Percentiles rank a stretch among this genome's conserved stretches.
Evolutionary conservation across 1,140 invertebrate genomes (phyloP).

Genomic region (Druon quercuslanigerum): DNA sequence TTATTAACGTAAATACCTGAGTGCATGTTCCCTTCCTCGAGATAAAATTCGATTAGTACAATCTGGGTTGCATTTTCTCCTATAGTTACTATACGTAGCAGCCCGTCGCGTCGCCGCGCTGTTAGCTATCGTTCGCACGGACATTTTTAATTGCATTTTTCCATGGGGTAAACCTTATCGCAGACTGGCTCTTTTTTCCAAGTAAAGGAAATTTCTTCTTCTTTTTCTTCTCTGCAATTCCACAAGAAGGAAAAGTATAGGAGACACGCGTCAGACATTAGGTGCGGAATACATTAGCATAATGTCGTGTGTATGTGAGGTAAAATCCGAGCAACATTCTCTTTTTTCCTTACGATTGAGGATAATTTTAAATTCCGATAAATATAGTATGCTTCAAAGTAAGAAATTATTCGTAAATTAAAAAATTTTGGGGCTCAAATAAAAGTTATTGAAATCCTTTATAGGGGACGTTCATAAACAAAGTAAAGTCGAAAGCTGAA

Average conservation of each 20-base stretch:
- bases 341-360: too few relatives aligned
- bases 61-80: constrained; percentile 59
- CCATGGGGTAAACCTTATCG: constrained; percentile 57
- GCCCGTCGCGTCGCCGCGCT: constrained; percentile 12
- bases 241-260: constrained; percentile 15
- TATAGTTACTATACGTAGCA: constrained; percentile 32
- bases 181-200: constrained; percentile 42
- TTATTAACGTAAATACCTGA: constrained; percentile 70
- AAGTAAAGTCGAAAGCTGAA: too few relatives aligned
- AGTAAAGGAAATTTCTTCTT: constrained; percentile 47
- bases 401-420: too few relatives aligned
- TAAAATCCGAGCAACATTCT: too few relatives aligned
- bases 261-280: constrained; percentile 5
- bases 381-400: too few relatives aligned
- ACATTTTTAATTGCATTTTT: constrained; percentile 66
- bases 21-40: constrained; percentile 60
- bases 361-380: too few relatives aligned
- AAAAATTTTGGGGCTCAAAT: too few relatives aligned
- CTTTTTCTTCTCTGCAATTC: constrained; percentile 30
- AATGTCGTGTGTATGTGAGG: neutral
- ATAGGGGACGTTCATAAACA: too few relatives aligned
- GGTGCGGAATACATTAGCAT: constrained; percentile 9
- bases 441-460: too few relatives aligned
- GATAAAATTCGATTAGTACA: constrained; percentile 67
- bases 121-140: constrained; percentile 52